Percentiles rank a stretch among this genome's conserved stretches.
phyloP scores from a whole-genome alignment of 2,888 invertebrate genomes.

The Lymantria monacha region DNA sequence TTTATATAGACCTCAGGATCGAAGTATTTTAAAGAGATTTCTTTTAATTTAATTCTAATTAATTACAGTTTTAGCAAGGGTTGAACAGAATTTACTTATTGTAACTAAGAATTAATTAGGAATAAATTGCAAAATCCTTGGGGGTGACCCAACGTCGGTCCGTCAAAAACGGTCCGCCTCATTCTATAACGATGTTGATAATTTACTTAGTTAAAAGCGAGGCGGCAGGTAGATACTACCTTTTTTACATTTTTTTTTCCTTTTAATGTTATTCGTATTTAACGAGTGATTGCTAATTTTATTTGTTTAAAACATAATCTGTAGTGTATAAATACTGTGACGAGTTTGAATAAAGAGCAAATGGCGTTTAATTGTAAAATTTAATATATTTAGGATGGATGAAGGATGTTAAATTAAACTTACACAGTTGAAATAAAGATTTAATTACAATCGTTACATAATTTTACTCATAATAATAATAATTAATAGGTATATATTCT shows the following conservation, averaged over 20 bases:
- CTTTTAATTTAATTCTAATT: constrained; percentile 37
- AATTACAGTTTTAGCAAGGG: constrained; percentile 27
- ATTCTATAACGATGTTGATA: constrained; percentile 22
- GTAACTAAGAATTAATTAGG: constrained; percentile 29
- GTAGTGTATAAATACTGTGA: background rate
- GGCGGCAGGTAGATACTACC: constrained; percentile 24
- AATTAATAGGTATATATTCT: constrained; percentile 79
- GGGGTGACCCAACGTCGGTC: background rate
- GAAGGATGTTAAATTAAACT: constrained; percentile 48
- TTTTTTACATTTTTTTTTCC: constrained; percentile 9
- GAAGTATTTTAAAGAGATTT: constrained; percentile 47
- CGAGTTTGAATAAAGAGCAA: background rate
- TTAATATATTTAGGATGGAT: background rate
- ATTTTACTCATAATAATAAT: constrained; percentile 76
- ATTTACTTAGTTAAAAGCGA: constrained; percentile 21
- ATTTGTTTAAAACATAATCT: background rate
- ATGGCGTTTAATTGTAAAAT: background rate
- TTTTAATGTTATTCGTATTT: constrained; percentile 1
- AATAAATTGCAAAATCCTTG: constrained; percentile 31
- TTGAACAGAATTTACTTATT: constrained; percentile 18
- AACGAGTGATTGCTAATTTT: background rate
- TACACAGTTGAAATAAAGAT: constrained; percentile 74
- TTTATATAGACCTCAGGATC: constrained; percentile 53
- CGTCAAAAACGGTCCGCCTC: background rate
- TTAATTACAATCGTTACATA: constrained; percentile 82